Percentiles rank a stretch among this genome's conserved stretches.
phyloP scores from a whole-genome alignment of 2,113 vertebrate genomes.

The Cariama cristata region DNA sequence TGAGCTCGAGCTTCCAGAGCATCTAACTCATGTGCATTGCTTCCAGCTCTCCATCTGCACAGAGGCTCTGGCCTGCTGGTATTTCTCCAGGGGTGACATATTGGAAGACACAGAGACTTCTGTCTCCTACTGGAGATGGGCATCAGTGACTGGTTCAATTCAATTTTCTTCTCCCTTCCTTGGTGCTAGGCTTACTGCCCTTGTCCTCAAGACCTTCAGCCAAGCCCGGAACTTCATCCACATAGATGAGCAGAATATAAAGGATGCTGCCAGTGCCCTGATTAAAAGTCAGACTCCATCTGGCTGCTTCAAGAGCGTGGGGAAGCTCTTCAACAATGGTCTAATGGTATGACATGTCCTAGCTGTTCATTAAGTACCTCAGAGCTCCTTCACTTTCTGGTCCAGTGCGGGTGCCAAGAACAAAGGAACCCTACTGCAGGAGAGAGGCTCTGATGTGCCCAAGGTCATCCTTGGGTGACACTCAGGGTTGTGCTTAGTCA shows the following conservation, averaged over 20 bases:
- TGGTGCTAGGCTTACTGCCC: conserved; percentile 72
- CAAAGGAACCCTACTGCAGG: neutral
- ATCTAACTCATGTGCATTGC: neutral
- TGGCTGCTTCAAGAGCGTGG: conserved; percentile 74
- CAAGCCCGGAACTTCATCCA: conserved; percentile 69
- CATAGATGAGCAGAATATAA: conserved; percentile 69
- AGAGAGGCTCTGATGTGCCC: neutral
- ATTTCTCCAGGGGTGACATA: neutral
- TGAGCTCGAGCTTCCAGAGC: neutral
- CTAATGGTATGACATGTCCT: conserved; percentile 65
- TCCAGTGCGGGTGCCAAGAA: neutral
- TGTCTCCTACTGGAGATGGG: neutral
- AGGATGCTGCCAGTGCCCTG: conserved; percentile 50
- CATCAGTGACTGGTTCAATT: neutral
- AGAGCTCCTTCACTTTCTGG: neutral
- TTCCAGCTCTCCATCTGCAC: neutral
- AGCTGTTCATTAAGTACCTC: neutral
- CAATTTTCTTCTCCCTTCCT: neutral
- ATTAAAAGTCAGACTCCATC: conserved; percentile 37
- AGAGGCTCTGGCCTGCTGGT: neutral
- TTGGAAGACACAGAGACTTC: neutral
- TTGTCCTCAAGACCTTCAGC: conserved; percentile 77
- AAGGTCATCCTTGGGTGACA: neutral
- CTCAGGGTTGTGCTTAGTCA: neutral
- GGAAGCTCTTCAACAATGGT: conserved; percentile 75